phyloP scores from a whole-genome alignment of 2,888 invertebrate species.

The Apodemia hepburni region DNA sequence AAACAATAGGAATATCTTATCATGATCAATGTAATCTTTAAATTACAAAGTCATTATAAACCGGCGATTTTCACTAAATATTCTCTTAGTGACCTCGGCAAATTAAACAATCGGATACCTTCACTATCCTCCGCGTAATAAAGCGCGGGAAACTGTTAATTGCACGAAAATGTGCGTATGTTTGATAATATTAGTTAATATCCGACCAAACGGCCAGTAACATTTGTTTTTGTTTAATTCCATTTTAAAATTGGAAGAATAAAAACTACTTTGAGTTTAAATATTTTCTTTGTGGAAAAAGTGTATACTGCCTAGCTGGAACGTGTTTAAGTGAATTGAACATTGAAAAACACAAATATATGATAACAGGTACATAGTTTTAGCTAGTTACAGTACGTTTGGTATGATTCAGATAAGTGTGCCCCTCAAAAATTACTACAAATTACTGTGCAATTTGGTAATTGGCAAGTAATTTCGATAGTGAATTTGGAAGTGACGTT shows the following conservation, averaged over 20 bases:
- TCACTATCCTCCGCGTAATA: slow-evolving; percentile 47
- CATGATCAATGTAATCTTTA: slow-evolving; percentile 7
- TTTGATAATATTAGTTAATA: slow-evolving; percentile 36
- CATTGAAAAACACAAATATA: neutral
- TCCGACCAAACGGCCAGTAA: slow-evolving; percentile 18
- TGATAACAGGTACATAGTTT: neutral
- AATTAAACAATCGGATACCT: slow-evolving; percentile 30
- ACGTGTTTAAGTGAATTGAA: neutral
- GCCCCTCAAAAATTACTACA: too few species aligned
- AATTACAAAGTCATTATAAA: neutral
- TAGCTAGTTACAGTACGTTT: neutral
- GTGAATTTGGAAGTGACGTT: too few species aligned
- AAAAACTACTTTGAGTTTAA: neutral
- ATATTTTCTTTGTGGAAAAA: neutral
- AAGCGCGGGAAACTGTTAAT: slow-evolving; percentile 58
- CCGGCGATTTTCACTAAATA: slow-evolving; percentile 20
- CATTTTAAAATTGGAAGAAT: neutral
- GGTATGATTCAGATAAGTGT: too few species aligned
- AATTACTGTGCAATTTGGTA: too few species aligned
- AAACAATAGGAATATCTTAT: neutral
- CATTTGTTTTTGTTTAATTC: slow-evolving; percentile 12
- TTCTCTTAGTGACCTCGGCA: slow-evolving; percentile 3
- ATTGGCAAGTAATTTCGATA: too few species aligned
- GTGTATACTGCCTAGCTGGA: neutral
- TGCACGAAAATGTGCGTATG: slow-evolving; percentile 52